phyloP scores from a whole-genome alignment of 2,113 vertebrate genomes.

The Cygnus buccinator region DNA sequence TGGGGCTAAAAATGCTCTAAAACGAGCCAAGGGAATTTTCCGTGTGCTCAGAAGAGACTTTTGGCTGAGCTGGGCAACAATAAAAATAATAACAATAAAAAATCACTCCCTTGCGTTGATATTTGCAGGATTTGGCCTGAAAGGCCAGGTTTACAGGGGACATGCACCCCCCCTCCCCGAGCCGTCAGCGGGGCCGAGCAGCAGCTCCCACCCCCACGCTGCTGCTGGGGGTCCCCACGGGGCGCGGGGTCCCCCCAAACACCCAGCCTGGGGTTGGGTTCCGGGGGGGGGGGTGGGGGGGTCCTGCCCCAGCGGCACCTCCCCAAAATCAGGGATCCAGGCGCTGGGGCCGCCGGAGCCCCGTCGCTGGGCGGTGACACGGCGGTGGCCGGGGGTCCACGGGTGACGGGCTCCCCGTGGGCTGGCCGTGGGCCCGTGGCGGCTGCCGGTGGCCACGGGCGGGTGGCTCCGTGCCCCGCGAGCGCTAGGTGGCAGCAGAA shows the following conservation, averaged over 20 bases:
- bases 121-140: neutral
- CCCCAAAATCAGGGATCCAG: too few relatives aligned
- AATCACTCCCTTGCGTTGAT: too few relatives aligned
- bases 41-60: neutral
- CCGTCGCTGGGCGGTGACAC: too few relatives aligned
- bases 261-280: too few relatives aligned
- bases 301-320: neutral
- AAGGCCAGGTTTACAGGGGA: neutral
- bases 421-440: neutral
- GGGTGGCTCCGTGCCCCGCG: neutral
- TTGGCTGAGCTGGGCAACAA: neutral
- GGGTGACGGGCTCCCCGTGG: neutral
- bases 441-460: neutral
- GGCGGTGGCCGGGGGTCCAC: neutral
- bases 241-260: too few relatives aligned
- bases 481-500: conserved; percentile 59
- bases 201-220: neutral
- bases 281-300: neutral
- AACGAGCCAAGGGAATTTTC: neutral
- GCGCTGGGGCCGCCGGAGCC: neutral
- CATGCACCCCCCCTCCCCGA: neutral
- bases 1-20: neutral
- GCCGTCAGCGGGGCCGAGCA: neutral
- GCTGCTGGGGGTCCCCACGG: rapidly evolving
- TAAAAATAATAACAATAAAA: too few relatives aligned